phyloP scores from a whole-genome alignment of 2,888 invertebrate genomes.

The Ochropleura plecta region DNA sequence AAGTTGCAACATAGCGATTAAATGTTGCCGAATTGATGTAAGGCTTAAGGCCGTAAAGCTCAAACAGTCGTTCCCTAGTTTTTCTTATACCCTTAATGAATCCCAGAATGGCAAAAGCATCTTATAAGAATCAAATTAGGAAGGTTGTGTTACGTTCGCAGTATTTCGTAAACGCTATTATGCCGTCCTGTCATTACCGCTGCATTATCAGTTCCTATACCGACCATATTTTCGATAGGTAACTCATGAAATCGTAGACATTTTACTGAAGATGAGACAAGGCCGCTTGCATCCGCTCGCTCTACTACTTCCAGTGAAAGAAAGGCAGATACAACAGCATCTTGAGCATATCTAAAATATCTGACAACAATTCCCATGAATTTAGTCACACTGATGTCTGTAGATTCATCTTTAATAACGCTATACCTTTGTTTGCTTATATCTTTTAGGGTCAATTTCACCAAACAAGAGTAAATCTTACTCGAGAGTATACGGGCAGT shows the following conservation, averaged over 20 bases:
- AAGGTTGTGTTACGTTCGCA: background rate
- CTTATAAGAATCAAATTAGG: background rate
- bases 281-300: constrained; percentile 3
- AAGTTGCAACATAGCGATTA: no score
- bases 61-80: no score
- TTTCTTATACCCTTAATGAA: no score
- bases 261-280: background rate
- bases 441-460: no score
- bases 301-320: background rate
- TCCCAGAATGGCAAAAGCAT: background rate
- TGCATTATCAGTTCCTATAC: background rate
- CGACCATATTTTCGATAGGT: background rate
- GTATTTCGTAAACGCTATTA: background rate
- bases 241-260: background rate
- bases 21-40: no score
- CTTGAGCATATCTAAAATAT: background rate
- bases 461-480: no score
- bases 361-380: constrained; percentile 1
- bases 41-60: no score
- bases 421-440: constrained; percentile 4
- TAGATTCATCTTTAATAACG: constrained; percentile 1
- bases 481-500: no score
- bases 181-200: background rate
- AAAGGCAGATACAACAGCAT: background rate
- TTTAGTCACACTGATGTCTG: constrained; percentile 6